These are phyloP conservation scores for Lochmaea capreae DNA, from an alignment of 2,888 invertebrate genomes.

Conservation along the genomic window DNA sequence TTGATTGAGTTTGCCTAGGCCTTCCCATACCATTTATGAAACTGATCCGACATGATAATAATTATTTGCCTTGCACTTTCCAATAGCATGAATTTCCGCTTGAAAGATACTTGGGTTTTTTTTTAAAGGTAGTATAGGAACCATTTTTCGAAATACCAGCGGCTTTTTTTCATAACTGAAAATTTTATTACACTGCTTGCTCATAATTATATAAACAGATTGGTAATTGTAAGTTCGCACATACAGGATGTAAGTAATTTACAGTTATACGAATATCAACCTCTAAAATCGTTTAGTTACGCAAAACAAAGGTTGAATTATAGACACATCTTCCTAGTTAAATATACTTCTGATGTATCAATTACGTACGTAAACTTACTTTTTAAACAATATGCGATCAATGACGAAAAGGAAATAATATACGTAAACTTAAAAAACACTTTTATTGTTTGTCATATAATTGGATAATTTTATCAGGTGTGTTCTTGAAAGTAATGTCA, in stretches of 20 bases:
- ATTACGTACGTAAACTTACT: conserved; percentile 6
- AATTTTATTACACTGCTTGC: too few relatives aligned
- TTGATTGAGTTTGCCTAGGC: too few relatives aligned
- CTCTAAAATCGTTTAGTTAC: conserved; percentile 24
- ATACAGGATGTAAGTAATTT: conserved; percentile 32
- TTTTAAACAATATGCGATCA: not conserved
- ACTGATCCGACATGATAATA: too few relatives aligned
- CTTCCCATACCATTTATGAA: too few relatives aligned
- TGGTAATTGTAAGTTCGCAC: conserved; percentile 18
- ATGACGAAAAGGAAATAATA: not conserved
- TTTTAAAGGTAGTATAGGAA: too few relatives aligned
- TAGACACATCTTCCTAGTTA: conserved; percentile 6
- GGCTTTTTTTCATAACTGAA: not conserved
- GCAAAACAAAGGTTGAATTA: conserved; percentile 17
- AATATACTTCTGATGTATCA: conserved; percentile 8
- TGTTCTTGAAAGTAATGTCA: conserved; percentile 18
- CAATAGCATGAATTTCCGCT: too few relatives aligned
- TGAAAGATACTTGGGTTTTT: too few relatives aligned
- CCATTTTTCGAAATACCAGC: too few relatives aligned
- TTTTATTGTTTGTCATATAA: conserved; percentile 5
- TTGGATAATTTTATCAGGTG: not conserved
- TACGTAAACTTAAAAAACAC: not conserved
- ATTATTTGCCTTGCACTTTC: too few relatives aligned
- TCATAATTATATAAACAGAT: not conserved
- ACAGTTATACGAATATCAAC: conserved; percentile 19